Evolutionary conservation across 2,797 vertebrate genomes (phyloP).

Genomic region (Lagocephalus sceleratus): DNA sequence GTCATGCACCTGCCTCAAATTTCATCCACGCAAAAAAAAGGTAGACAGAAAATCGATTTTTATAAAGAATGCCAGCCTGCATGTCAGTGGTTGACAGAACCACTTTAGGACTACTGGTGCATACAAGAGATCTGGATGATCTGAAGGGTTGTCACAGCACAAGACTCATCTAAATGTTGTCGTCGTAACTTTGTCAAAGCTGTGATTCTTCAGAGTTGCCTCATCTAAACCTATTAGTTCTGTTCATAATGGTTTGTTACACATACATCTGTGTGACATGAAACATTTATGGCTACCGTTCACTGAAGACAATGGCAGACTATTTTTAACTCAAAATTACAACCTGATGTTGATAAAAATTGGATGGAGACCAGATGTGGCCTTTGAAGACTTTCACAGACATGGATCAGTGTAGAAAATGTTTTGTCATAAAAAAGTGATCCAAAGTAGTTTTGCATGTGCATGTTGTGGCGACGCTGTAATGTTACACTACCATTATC

Average conservation of each 20-base stretch:
- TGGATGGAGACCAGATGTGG: background rate
- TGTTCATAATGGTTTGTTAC: no score
- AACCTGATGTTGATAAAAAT: slow-evolving; percentile 1
- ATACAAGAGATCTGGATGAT: slow-evolving; percentile 7
- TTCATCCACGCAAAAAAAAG: slow-evolving; percentile 1
- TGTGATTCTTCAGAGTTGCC: background rate
- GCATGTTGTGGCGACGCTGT: background rate
- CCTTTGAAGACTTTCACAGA: background rate
- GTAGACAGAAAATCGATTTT: slow-evolving; percentile 12
- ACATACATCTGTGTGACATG: slow-evolving; percentile 1
- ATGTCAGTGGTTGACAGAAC: slow-evolving; percentile 12
- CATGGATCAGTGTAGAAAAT: background rate
- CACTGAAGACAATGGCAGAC: slow-evolving; percentile 17
- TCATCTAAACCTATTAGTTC: slow-evolving; percentile 3
- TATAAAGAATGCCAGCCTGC: slow-evolving; percentile 14
- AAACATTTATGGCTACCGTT: slow-evolving; percentile 21
- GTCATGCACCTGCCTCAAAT: slow-evolving; percentile 12
- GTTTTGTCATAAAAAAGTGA: background rate
- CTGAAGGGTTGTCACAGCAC: background rate
- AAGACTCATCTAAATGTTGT: background rate
- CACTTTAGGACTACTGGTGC: slow-evolving; percentile 14
- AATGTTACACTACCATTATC: background rate
- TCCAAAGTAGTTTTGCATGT: background rate
- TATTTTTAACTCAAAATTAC: slow-evolving; percentile 11
- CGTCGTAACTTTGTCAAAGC: no score